Base-by-base conservation (phyloP, 2,797 vertebrate species). In the Crocodylus rhombifer region DNA sequence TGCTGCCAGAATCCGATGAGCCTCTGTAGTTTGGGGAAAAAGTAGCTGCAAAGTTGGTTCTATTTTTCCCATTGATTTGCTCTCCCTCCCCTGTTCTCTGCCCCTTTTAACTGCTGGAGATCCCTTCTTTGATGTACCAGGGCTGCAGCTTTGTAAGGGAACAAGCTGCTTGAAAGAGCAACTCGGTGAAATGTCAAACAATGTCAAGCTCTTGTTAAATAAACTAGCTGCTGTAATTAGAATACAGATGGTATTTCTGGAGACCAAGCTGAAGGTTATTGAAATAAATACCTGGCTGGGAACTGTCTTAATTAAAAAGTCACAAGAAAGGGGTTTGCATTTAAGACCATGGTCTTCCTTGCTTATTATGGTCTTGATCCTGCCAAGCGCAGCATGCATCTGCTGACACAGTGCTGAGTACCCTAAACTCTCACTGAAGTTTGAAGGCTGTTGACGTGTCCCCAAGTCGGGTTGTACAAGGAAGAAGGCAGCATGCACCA, bases 121-220 rank as follows among this genome's bases (percentile, higher is more conserved):
- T 84, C 56, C 81, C 86, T 92, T 90, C 92, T 84, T 96, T 64
- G 33, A 77, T 78, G 57, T 65, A 55, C 30, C 60, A 42, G 62
- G 21, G 17, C 57, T 26, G 20, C 51, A 57, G 91, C 95, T 90
- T 93, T 96, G 88, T 80, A 71, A 71, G 0, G 80, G 81, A 93
- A 94, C 94, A 94, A 95, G 92, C 93, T 95, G 95, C 56, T 76
- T 7, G 51, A 33, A 30, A 65, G 42, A 81, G 63, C 26, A 56
- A 95, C 95, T 96, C 89, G 90, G 82, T 93, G 94, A 76, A 95
- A 94, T 77, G 92, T 95, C 87, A 96, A 94, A 96, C 91, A 95
- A 62, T 87, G 82, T 96, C 94, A 92, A 93, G 82, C 56, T 69
- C 74, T 51, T 1, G 75, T 95, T 95, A 91, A 97, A 92, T 94